Evolutionary conservation across 2,113 vertebrate genomes (phyloP).

Genomic region (Neodon shergylaensis): DNA sequence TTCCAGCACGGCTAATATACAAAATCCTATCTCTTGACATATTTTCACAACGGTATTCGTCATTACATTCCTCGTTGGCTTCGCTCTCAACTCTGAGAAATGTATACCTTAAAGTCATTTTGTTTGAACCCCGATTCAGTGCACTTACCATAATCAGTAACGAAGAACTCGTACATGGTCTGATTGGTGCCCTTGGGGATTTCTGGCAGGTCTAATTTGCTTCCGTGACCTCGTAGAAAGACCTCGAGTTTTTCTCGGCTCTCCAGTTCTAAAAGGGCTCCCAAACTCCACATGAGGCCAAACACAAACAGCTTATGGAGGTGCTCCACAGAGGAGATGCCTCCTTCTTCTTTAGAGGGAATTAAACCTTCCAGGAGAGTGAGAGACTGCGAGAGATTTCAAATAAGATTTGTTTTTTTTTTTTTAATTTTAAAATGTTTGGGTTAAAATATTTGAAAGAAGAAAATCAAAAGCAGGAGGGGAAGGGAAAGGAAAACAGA

Average conservation of each 20-base stretch:
- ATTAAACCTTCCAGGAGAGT: slow-evolving; percentile 88
- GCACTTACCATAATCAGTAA: slow-evolving; percentile 84
- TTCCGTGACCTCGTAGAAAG: slow-evolving; percentile 82
- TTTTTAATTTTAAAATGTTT: background rate
- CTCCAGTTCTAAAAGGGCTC: slow-evolving; percentile 87
- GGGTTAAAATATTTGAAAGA: background rate
- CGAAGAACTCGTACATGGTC: slow-evolving; percentile 88
- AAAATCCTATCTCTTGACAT: background rate
- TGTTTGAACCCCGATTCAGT: background rate
- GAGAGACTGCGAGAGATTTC: slow-evolving; percentile 84
- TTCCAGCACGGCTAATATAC: background rate
- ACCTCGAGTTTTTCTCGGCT: slow-evolving; percentile 85
- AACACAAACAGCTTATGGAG: slow-evolving; percentile 87
- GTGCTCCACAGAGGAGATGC: slow-evolving; percentile 71
- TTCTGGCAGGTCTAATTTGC: slow-evolving; percentile 83
- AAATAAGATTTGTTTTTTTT: slow-evolving; percentile 9
- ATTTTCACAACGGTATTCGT: background rate
- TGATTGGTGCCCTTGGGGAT: slow-evolving; percentile 74
- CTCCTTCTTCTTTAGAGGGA: slow-evolving; percentile 85
- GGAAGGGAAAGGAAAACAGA: background rate
- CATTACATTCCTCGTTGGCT: background rate
- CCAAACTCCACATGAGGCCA: slow-evolving; percentile 88
- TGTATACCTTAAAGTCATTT: background rate
- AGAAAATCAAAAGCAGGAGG: background rate
- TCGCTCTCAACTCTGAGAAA: background rate